Evolutionary conservation across 2,888 invertebrate species (phyloP).

Genomic region (Pegoplata infirma): DNA sequence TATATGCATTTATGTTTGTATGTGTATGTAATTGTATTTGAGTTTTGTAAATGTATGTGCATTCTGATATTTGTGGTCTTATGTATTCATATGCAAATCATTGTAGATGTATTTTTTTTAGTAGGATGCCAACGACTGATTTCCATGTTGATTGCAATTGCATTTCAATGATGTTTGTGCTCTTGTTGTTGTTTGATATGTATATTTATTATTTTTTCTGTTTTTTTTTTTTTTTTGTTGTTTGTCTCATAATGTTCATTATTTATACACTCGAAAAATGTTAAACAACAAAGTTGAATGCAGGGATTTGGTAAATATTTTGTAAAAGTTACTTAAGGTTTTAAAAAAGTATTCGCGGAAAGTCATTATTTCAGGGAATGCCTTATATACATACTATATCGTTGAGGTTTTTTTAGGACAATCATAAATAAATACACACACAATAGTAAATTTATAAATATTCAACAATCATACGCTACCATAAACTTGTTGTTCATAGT

Average conservation of each 20-base stretch:
- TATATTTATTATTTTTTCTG: no score
- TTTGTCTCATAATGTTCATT: conserved; percentile 38
- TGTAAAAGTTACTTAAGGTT: no score
- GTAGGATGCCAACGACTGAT: conserved; percentile 35
- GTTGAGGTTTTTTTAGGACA: no score
- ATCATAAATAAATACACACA: no score
- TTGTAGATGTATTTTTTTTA: conserved; percentile 12
- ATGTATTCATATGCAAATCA: conserved; percentile 35
- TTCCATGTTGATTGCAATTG: conserved; percentile 61
- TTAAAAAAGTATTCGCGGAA: no score
- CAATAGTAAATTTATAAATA: no score
- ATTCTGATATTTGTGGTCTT: conserved; percentile 38
- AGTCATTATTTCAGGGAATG: no score
- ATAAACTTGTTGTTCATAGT: no score
- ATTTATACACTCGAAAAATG: conserved; percentile 33
- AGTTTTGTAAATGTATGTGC: not conserved
- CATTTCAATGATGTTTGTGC: conserved; percentile 56
- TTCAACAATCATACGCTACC: no score
- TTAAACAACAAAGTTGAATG: not conserved
- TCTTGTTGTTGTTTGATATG: not conserved
- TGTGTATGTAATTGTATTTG: not conserved
- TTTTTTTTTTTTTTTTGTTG: no score
- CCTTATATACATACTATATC: no score
- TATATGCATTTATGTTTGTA: not conserved
- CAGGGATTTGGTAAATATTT: no score